Percentiles rank a stretch among this genome's conserved stretches.
These are phyloP conservation scores for Adelphocoris suturalis DNA, from an alignment of 2,888 invertebrate genomes.

Conservation along the genomic window DNA sequence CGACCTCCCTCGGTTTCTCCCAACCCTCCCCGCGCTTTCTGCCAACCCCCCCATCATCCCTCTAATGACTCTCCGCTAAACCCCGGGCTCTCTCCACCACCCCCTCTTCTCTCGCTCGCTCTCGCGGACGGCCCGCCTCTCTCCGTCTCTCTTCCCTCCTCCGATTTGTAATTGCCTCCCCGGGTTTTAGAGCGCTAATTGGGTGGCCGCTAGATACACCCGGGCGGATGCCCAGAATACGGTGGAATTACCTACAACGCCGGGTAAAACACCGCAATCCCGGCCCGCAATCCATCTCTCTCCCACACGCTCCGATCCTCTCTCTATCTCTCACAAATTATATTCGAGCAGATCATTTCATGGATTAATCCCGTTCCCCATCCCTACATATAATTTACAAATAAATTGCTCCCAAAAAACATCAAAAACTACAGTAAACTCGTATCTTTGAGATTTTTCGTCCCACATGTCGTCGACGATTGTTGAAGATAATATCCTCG, in stretches of 20 bases:
- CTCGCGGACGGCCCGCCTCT: neutral
- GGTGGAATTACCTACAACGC: neutral
- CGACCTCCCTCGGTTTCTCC: neutral
- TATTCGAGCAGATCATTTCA: too few relatives aligned
- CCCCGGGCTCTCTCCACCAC: neutral
- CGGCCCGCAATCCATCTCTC: neutral
- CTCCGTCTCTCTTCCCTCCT: neutral
- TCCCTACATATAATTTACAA: too few relatives aligned
- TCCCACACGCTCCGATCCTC: neutral
- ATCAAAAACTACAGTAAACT: too few relatives aligned
- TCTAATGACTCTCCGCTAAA: slow-evolving; percentile 50
- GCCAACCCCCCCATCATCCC: neutral
- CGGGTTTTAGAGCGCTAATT: slow-evolving; percentile 55
- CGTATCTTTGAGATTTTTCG: too few relatives aligned
- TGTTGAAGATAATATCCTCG: too few relatives aligned
- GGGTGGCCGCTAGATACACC: slow-evolving; percentile 47
- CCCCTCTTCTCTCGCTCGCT: neutral
- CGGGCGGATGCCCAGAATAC: neutral
- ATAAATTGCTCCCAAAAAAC: too few relatives aligned
- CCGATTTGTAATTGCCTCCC: slow-evolving; percentile 22
- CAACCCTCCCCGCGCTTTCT: neutral
- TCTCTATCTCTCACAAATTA: neutral
- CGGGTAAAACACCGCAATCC: slow-evolving; percentile 10
- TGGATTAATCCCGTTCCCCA: too few relatives aligned
- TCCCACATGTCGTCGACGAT: too few relatives aligned